Percentiles rank a stretch among this genome's conserved stretches.
phyloP scores from a whole-genome alignment of 2,888 invertebrate genomes.

The Phrixothrix hirtus region DNA sequence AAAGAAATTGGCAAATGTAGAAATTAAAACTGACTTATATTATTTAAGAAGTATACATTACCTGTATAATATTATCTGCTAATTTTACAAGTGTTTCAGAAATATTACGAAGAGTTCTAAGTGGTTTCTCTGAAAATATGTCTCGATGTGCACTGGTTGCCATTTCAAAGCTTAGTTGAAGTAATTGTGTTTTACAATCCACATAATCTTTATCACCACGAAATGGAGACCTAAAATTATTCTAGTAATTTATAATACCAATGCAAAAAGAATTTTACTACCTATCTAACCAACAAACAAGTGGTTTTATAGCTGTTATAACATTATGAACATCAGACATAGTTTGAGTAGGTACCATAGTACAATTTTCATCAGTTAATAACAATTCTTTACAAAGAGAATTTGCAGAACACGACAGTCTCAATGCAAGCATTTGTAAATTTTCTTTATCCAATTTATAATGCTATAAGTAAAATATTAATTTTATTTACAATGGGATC shows the following conservation, averaged over 20 bases:
- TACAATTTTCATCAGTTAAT: conserved; percentile 57
- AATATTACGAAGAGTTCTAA: conserved; percentile 71
- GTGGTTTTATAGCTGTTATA: conserved; percentile 80
- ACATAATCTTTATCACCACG: conserved; percentile 70
- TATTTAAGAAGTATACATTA: too few relatives aligned
- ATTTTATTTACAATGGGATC: conserved; percentile 8
- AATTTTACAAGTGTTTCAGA: conserved; percentile 76
- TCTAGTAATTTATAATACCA: too few relatives aligned
- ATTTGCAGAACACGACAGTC: conserved; percentile 81
- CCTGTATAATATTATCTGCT: conserved; percentile 84
- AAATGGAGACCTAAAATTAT: conserved; percentile 61
- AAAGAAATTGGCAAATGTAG: too few relatives aligned
- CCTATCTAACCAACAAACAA: conserved; percentile 91
- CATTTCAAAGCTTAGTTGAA: conserved; percentile 81
- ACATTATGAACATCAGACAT: conserved; percentile 85
- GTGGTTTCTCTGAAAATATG: conserved; percentile 84
- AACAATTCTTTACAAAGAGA: conserved; percentile 73
- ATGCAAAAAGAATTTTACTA: conserved; percentile 51
- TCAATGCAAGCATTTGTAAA: conserved; percentile 83
- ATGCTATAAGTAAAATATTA: conserved; percentile 65
- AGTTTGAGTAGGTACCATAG: conserved; percentile 74
- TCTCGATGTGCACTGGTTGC: conserved; percentile 90
- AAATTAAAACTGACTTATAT: too few relatives aligned
- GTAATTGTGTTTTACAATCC: conserved; percentile 70
- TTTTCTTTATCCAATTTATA: conserved; percentile 91